Conservation (phyloP, 2,797 vertebrate species). For the Scyliorhinus canicula region DNA sequence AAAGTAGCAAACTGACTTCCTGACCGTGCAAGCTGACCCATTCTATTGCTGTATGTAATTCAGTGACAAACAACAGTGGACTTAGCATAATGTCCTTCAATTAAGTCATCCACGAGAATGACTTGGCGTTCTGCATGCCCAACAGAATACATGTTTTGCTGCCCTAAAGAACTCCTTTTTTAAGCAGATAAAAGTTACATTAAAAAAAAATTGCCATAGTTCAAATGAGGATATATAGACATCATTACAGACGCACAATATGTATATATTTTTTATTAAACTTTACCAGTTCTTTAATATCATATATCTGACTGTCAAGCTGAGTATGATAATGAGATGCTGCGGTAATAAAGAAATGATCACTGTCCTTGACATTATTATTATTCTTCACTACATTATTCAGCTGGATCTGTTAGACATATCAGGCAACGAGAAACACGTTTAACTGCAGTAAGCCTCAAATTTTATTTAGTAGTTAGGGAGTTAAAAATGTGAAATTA, state of each 20-base stretch:
- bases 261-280: not conserved
- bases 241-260: not conserved
- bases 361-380: constrained; percentile 32
- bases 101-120: not conserved
- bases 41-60: not conserved
- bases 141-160: not conserved
- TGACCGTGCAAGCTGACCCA: not conserved
- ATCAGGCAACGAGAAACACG: not conserved
- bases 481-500: constrained; percentile 27
- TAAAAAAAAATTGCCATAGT: not conserved
- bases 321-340: constrained; percentile 32
- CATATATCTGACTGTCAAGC: constrained; percentile 14
- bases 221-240: constrained; percentile 30
- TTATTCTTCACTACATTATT: constrained; percentile 37
- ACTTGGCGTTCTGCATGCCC: not conserved
- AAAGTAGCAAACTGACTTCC: not conserved
- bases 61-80: not conserved
- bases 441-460: not conserved
- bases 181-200: not conserved
- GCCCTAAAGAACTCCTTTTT: not conserved
- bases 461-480: constrained; percentile 20
- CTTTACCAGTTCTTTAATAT: constrained; percentile 12
- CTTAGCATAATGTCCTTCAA: not conserved
- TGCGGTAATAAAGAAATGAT: constrained; percentile 36
- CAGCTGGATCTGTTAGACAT: constrained; percentile 12